Evolutionary conservation across 1,140 invertebrate genomes (phyloP).

Genomic region (Leptinotarsa undecemlineata): DNA sequence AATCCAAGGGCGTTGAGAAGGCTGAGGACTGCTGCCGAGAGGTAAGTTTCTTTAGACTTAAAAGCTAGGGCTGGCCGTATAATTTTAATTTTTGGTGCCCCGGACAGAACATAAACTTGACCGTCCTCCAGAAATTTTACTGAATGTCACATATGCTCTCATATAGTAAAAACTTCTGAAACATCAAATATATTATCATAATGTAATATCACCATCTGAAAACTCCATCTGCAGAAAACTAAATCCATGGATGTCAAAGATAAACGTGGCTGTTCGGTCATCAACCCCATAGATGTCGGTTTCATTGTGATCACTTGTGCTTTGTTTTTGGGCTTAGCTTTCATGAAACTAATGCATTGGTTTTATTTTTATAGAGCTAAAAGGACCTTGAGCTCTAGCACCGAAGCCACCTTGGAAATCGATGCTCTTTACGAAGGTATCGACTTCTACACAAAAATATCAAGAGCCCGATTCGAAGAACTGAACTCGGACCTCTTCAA

Average conservation of each 20-base stretch:
- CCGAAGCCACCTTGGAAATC: constrained; percentile 74
- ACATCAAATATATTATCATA: too few species aligned
- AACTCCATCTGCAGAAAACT: too few species aligned
- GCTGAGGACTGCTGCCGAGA: constrained; percentile 78
- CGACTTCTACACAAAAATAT: constrained; percentile 66
- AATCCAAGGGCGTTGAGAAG: constrained; percentile 64
- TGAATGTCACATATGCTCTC: too few species aligned
- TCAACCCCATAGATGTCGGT: too few species aligned
- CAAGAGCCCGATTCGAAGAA: constrained; percentile 67
- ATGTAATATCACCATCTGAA: too few species aligned
- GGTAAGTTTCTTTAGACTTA: constrained; percentile 60
- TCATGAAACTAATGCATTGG: not conserved
- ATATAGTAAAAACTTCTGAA: too few species aligned
- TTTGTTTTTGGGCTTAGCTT: not conserved
- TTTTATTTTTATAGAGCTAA: constrained; percentile 63
- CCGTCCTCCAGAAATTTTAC: too few species aligned
- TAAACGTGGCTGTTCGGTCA: too few species aligned
- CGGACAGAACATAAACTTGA: too few species aligned
- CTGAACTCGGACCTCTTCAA: constrained; percentile 66
- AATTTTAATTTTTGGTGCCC: too few species aligned
- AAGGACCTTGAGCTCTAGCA: constrained; percentile 74
- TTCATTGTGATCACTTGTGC: too few species aligned
- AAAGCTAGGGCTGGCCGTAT: constrained; percentile 55
- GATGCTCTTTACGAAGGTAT: constrained; percentile 76
- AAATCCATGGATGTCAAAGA: too few species aligned